A percentile compares a stretch with the other conserved stretches of the same genome.
Evolutionary conservation across 2,888 invertebrate species (phyloP).

Genomic region (Eupithecia exiguata): DNA sequence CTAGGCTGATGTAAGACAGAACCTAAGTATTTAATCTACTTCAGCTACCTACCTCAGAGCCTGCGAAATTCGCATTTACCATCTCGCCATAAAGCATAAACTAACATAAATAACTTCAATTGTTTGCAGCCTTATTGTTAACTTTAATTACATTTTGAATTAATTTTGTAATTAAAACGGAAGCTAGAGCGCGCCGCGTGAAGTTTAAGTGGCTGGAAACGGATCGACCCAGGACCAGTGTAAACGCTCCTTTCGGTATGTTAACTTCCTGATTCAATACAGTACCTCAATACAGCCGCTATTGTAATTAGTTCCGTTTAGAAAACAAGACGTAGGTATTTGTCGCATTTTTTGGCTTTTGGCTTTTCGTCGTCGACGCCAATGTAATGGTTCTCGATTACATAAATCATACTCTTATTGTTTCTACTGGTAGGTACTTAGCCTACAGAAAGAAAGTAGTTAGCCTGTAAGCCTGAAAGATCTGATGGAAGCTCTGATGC

Average conservation of each 20-base stretch:
- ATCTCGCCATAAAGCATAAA: slow-evolving; percentile 80
- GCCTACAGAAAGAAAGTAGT: too few relatives aligned
- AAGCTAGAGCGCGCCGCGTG: slow-evolving; percentile 84
- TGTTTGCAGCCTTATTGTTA: slow-evolving; percentile 85
- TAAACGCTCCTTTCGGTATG: slow-evolving; percentile 1
- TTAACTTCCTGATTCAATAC: not conserved
- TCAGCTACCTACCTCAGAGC: slow-evolving; percentile 36
- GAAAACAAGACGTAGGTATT: too few relatives aligned
- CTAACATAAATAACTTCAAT: slow-evolving; percentile 85
- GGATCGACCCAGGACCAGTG: slow-evolving; percentile 70
- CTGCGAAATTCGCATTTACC: slow-evolving; percentile 65
- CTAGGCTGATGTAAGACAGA: slow-evolving; percentile 13
- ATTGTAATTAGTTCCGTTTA: too few relatives aligned
- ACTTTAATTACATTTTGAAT: slow-evolving; percentile 85
- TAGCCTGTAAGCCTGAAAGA: too few relatives aligned
- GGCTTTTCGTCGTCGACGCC: too few relatives aligned
- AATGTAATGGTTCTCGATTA: too few relatives aligned
- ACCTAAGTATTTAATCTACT: slow-evolving; percentile 13
- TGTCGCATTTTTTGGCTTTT: too few relatives aligned
- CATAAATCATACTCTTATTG: too few relatives aligned
- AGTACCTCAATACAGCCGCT: not conserved
- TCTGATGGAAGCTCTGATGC: too few relatives aligned
- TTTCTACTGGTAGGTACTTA: too few relatives aligned
- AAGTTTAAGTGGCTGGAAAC: slow-evolving; percentile 84
- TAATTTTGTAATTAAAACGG: slow-evolving; percentile 85